A percentile compares a stretch with the other conserved stretches of the same genome.
Evolutionary conservation across 1,140 invertebrate species (phyloP).

Genomic region (Oryzaephilus surinamensis): DNA sequence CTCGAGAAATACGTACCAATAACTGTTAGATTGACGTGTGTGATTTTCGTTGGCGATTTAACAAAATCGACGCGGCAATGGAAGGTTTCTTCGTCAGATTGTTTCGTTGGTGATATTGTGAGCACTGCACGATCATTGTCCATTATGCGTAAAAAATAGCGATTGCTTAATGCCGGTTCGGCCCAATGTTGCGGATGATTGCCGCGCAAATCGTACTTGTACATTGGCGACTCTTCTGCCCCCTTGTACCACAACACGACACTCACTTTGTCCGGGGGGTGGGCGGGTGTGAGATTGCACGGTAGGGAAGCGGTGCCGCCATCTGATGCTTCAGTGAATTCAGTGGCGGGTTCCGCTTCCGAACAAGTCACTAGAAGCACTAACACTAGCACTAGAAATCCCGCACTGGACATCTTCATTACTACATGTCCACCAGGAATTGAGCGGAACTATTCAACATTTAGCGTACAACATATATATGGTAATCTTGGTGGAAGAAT

Average conservation of each 20-base stretch:
- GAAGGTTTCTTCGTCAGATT: constrained; percentile 54
- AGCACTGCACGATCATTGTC: constrained; percentile 45
- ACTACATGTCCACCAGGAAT: constrained; percentile 24
- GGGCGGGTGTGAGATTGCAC: constrained; percentile 50
- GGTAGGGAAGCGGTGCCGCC: constrained; percentile 50
- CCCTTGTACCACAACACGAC: constrained; percentile 31
- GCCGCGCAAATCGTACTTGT: constrained; percentile 29
- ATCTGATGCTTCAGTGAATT: constrained; percentile 47
- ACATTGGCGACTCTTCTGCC: constrained; percentile 26
- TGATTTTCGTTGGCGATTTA: constrained; percentile 58
- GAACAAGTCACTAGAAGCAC: constrained; percentile 28
- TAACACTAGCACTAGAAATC: constrained; percentile 23
- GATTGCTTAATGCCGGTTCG: constrained; percentile 39
- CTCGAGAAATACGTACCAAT: constrained; percentile 54
- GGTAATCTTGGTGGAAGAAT: no score
- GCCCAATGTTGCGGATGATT: constrained; percentile 31
- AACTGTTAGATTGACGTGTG: constrained; percentile 59
- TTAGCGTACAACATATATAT: no score
- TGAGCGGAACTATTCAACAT: constrained; percentile 7
- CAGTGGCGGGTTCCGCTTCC: constrained; percentile 27
- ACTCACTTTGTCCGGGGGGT: constrained; percentile 46
- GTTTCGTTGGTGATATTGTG: constrained; percentile 41
- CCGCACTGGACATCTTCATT: constrained; percentile 22
- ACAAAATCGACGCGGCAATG: constrained; percentile 66
- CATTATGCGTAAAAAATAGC: constrained; percentile 34